Base-by-base conservation (phyloP, 1,140 invertebrate genomes). In the Centruroides vittatus region DNA sequence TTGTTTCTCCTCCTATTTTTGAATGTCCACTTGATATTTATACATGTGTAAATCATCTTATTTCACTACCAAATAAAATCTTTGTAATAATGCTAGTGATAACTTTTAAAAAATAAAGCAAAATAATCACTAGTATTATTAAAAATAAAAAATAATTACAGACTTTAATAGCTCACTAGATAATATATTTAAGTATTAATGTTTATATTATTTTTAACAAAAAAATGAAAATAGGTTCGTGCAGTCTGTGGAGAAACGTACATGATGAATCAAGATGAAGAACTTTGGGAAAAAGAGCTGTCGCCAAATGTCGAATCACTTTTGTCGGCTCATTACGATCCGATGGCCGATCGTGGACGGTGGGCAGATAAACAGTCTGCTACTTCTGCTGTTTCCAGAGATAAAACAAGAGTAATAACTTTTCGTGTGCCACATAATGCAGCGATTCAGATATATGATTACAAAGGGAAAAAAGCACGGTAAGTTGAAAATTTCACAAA, bases 381-480 rank as follows among this genome's bases (percentile, higher is more conserved):
- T 50, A 36, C 4, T 12, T 13, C 5, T 47, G 49, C 8, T 35
- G 11, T 11, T 34, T 58, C 58, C n/a, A 61, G 74, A 3, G 73
- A 77, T 60, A 74, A 74, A 60, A 76, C 72, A 4, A 64, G 62
- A 8, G 76, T 78, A 5, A 67, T 79, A 5, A 74, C 74, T n/a
- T 78, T 74, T 67, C 66, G 78, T 61, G 78, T 79, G 10, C 78
- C 78, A 10, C 78, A 79, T 66, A 79, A 79, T 72, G 78, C 77
- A 6, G 78, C 77, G 56, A 76, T 78, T 23, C 78, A 79, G 67
- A 75, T 79, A 48, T 79, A 79, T 70, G 78, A 79, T 69, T 78
- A 77, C 64, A 78, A 78, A 61, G 74, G 73, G 55, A 79, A 79
- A 64, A 76, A 74, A 68, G 76, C 78, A 7, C 71, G 77, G 76